Conservation (phyloP, 2,113 vertebrate species). For the Aphyosemion australe region DNA sequence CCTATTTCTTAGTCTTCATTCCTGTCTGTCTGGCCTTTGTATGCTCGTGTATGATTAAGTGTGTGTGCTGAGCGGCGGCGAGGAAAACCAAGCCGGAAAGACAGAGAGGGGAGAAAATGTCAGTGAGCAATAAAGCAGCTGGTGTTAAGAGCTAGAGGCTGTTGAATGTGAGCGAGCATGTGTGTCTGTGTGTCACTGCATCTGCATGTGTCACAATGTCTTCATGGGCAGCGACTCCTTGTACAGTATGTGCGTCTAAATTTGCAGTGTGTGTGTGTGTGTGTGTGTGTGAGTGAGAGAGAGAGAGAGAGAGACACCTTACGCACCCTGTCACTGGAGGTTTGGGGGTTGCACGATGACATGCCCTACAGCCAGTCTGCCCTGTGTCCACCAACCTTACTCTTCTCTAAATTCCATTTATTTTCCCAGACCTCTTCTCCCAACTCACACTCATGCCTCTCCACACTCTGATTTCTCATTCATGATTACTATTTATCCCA, state of each 20-base stretch:
- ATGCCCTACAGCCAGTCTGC: constrained; percentile 71
- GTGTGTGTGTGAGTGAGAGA: no score
- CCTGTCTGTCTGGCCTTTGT: constrained; percentile 8
- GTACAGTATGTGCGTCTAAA: constrained; percentile 36
- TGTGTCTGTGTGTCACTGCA: constrained; percentile 45
- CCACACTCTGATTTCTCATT: constrained; percentile 19
- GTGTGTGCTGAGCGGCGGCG: constrained; percentile 33
- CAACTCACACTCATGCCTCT: neutral
- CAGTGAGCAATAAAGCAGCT: constrained; percentile 78
- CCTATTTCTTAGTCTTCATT: constrained; percentile 12
- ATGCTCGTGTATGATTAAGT: constrained; percentile 16
- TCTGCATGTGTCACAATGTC: constrained; percentile 41
- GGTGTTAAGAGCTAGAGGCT: constrained; percentile 66
- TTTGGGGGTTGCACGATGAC: constrained; percentile 68
- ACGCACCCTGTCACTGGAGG: constrained; percentile 69
- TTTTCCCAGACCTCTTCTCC: neutral
- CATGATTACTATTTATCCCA: constrained; percentile 13
- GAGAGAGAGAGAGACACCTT: constrained; percentile 11
- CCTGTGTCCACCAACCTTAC: constrained; percentile 52
- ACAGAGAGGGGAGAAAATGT: constrained; percentile 75
- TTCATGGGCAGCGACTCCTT: constrained; percentile 28
- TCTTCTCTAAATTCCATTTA: constrained; percentile 20
- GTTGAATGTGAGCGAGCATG: constrained; percentile 49
- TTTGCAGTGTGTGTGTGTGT: no score
- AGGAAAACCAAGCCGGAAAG: constrained; percentile 56